Evolutionary conservation across 1,140 invertebrate genomes (phyloP).

Genomic region (Phymastichus coffea): DNA sequence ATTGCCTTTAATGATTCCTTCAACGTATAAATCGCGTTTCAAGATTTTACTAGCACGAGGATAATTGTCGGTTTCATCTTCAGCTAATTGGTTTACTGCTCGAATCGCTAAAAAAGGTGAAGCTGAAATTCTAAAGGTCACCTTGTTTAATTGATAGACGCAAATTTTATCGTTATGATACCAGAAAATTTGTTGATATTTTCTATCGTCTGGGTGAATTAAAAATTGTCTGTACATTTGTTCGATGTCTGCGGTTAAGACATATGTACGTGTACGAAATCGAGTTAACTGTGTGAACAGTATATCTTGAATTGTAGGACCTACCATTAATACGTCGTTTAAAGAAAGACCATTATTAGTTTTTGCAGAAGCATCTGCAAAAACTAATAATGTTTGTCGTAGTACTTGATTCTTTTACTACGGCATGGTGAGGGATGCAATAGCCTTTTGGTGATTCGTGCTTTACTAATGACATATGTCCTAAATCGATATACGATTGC

Average conservation of each 20-base stretch:
- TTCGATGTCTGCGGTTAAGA: slow-evolving; percentile 36
- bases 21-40: too few species aligned
- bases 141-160: background rate
- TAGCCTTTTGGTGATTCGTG: slow-evolving; percentile 12
- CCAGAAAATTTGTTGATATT: slow-evolving; percentile 34
- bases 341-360: slow-evolving; percentile 40
- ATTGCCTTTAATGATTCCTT: too few species aligned
- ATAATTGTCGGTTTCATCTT: background rate
- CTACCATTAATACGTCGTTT: slow-evolving; percentile 34
- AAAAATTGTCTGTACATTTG: slow-evolving; percentile 33
- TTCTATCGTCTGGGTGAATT: too few species aligned
- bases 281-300: slow-evolving; percentile 37
- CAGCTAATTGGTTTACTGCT: background rate
- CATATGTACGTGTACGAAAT: slow-evolving; percentile 36
- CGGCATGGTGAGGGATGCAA: slow-evolving; percentile 48
- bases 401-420: slow-evolving; percentile 32
- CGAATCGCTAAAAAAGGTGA: background rate
- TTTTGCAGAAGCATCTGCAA: too few species aligned
- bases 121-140: background rate
- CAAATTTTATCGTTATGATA: background rate
- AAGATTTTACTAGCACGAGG: background rate
- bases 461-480: too few species aligned
- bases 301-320: slow-evolving; percentile 38
- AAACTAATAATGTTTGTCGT: too few species aligned
- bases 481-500: slow-evolving; percentile 40